These are phyloP conservation scores for Tetrax tetrax DNA, from an alignment of 2,113 vertebrate genomes.

Conservation along the genomic window DNA sequence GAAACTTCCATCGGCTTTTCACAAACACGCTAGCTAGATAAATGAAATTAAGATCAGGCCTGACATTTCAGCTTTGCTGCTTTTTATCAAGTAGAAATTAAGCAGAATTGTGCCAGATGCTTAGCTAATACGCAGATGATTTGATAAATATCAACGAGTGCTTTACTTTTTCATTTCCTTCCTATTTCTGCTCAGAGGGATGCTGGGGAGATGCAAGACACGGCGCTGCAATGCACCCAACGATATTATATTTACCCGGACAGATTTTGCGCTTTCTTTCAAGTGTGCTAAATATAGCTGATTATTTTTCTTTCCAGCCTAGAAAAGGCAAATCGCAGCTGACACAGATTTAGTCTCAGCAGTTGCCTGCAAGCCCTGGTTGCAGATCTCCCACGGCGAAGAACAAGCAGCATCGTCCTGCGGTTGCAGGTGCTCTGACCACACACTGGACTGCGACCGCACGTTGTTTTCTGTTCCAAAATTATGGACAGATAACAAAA, in stretches of 20 bases:
- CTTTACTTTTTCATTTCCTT: neutral
- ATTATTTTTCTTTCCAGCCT: constrained; percentile 49
- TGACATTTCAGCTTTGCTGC: neutral
- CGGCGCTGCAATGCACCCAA: neutral
- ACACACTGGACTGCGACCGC: rapidly evolving
- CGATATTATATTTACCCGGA: neutral
- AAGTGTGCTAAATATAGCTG: constrained; percentile 42
- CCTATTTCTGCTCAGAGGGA: neutral
- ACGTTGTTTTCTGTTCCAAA: neutral
- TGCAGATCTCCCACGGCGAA: neutral
- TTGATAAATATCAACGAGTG: neutral
- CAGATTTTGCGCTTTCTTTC: constrained; percentile 30
- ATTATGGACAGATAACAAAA: neutral
- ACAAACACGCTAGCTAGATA: neutral
- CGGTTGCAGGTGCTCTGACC: neutral
- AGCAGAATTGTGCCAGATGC: neutral
- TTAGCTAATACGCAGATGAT: neutral
- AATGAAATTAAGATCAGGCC: neutral
- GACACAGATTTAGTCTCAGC: constrained; percentile 59
- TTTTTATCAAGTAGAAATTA: neutral
- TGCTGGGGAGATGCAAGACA: neutral
- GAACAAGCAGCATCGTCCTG: neutral
- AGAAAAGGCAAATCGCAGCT: constrained; percentile 31
- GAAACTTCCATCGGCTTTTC: neutral
- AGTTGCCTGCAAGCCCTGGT: neutral